A percentile compares a stretch with the other conserved stretches of the same genome.
Evolutionary conservation across 92 coral and sea anemone species (phyloP).

Genomic region (Palythoa grandiflora): DNA sequence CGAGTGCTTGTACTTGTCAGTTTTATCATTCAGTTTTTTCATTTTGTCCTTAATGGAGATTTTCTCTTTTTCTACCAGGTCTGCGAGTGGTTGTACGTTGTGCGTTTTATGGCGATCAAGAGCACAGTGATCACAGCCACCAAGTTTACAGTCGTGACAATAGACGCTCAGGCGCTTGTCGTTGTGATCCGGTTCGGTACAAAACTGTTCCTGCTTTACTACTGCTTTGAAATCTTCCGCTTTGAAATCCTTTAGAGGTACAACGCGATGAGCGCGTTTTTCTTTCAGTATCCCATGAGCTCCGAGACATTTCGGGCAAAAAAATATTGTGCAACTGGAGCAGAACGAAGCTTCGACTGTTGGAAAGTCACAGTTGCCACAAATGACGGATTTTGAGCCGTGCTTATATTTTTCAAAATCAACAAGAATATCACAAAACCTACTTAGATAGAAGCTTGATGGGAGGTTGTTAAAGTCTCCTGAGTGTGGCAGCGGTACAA

Average conservation of each 20-base stretch:
- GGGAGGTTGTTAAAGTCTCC: constrained; percentile 31
- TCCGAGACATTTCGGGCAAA: constrained; percentile 28
- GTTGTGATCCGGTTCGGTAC: constrained; percentile 31
- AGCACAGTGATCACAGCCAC: constrained; percentile 23
- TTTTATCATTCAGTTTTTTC: constrained; percentile 16
- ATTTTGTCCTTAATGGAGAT: neutral
- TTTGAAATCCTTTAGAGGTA: constrained; percentile 37
- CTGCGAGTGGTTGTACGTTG: neutral
- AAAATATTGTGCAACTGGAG: constrained; percentile 17
- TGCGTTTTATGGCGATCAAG: constrained; percentile 3
- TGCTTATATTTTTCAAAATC: constrained; percentile 36
- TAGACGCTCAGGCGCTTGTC: constrained; percentile 20
- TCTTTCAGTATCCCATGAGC: constrained; percentile 24
- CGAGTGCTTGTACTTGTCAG: constrained; percentile 26
- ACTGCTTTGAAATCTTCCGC: constrained; percentile 49
- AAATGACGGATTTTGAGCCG: constrained; percentile 31
- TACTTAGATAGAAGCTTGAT: constrained; percentile 30
- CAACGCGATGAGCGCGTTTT: constrained; percentile 33
- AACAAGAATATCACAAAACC: constrained; percentile 36
- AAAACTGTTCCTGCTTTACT: constrained; percentile 40
- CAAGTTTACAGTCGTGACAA: constrained; percentile 36
- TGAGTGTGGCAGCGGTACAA: constrained; percentile 8
- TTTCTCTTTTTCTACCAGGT: constrained; percentile 25
- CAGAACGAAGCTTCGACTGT: constrained; percentile 25
- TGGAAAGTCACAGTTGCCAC: constrained; percentile 27